phyloP scores from a whole-genome alignment of 2,888 invertebrate species.

The Apoda limacodes region DNA sequence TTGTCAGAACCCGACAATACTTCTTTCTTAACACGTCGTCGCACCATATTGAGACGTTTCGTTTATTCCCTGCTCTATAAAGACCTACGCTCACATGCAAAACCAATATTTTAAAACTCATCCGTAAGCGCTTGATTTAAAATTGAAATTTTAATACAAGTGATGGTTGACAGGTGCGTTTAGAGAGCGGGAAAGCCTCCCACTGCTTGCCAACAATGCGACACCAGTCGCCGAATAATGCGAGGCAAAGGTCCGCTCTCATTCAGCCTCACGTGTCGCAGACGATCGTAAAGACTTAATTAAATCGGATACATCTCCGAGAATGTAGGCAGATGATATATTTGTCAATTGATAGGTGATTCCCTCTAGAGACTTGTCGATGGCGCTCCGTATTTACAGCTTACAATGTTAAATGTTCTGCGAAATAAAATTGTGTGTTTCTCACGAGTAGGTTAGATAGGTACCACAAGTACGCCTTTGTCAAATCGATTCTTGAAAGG shows the following conservation, averaged over 20 bases:
- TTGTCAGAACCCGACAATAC: conserved; percentile 49
- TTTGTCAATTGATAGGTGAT: conserved; percentile 27
- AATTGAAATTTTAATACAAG: conserved; percentile 23
- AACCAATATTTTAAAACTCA: conserved; percentile 20
- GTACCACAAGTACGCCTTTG: too few species aligned
- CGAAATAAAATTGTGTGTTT: too few species aligned
- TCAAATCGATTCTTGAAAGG: too few species aligned
- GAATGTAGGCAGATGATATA: conserved; percentile 52
- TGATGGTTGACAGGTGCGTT: conserved; percentile 62
- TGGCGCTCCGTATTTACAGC: conserved; percentile 1
- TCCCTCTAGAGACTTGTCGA: conserved; percentile 22
- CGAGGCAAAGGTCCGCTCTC: conserved; percentile 34
- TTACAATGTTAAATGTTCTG: conserved; percentile 32
- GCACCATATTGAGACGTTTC: conserved; percentile 40
- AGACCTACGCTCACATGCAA: conserved; percentile 29
- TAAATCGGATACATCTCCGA: conserved; percentile 50
- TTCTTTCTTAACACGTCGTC: conserved; percentile 43
- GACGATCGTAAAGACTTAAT: conserved; percentile 52
- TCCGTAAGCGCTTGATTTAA: conserved; percentile 29
- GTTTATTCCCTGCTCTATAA: conserved; percentile 21
- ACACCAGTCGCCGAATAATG: conserved; percentile 31
- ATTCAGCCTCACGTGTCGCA: conserved; percentile 55
- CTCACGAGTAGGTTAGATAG: too few species aligned
- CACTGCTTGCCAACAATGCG: conserved; percentile 58
- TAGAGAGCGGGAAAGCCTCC: conserved; percentile 51